These are phyloP conservation scores for Euthynnus affinis DNA, from an alignment of 2,797 vertebrate genomes.

Conservation along the genomic window DNA sequence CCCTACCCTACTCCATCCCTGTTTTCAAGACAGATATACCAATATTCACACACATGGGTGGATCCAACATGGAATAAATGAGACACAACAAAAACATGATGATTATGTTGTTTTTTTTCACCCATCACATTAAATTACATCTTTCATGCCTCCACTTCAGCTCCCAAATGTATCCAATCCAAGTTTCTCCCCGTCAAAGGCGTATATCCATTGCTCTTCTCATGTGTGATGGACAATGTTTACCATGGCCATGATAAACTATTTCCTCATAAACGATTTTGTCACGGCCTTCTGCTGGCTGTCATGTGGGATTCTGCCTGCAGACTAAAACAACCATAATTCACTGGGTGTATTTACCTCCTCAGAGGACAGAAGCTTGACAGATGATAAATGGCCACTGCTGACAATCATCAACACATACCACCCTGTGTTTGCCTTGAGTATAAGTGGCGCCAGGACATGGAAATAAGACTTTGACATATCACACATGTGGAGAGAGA, in stretches of 20 bases:
- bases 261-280: conserved; percentile 89
- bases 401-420: conserved; percentile 94
- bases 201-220: conserved; percentile 67
- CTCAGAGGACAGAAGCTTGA: conserved; percentile 92
- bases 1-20: conserved; percentile 5
- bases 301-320: conserved; percentile 91
- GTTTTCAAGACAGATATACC: conserved; percentile 52
- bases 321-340: conserved; percentile 92
- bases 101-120: conserved; percentile 42
- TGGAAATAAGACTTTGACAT: conserved; percentile 91
- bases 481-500: conserved; percentile 70
- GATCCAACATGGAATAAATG: conserved; percentile 57
- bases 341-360: conserved; percentile 94
- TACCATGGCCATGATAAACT: conserved; percentile 87
- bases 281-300: conserved; percentile 87
- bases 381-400: conserved; percentile 95
- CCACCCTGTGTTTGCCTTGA: conserved; percentile 92
- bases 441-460: conserved; percentile 93
- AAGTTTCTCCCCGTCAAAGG: conserved; percentile 60
- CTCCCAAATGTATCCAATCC: conserved; percentile 51
- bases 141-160: conserved; percentile 56
- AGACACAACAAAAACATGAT: conserved; percentile 60
- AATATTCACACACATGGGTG: conserved; percentile 57
- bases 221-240: conserved; percentile 81
- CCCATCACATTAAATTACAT: conserved; percentile 62